A percentile compares a stretch with the other conserved stretches of the same genome.
Evolutionary conservation across 2,888 invertebrate genomes (phyloP).

Genomic region (Amiota communis): DNA sequence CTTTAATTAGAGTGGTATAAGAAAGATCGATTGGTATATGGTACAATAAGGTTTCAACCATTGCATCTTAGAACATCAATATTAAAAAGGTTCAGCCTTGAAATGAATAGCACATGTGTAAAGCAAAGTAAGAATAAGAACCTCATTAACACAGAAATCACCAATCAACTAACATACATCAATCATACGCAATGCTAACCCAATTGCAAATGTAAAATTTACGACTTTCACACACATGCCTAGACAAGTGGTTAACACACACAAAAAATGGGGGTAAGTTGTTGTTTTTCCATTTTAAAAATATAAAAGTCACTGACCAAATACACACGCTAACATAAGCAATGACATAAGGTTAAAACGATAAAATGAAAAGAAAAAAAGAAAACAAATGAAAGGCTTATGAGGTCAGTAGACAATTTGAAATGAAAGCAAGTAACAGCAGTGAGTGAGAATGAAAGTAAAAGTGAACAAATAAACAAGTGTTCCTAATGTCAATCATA

Average conservation of each 20-base stretch:
- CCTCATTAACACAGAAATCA: constrained; percentile 23
- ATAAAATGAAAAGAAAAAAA: constrained; percentile 13
- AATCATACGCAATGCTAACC: constrained; percentile 22
- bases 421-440: not conserved
- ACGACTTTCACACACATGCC: not conserved
- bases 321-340: not conserved
- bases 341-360: constrained; percentile 27
- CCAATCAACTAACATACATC: constrained; percentile 16
- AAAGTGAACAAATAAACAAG: constrained; percentile 49
- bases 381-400: constrained; percentile 30
- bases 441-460: constrained; percentile 44
- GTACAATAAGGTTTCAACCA: no score
- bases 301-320: constrained; percentile 14
- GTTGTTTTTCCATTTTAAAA: constrained; percentile 53
- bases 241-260: not conserved
- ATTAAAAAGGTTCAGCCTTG: not conserved
- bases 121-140: constrained; percentile 6
- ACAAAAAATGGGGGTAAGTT: constrained; percentile 24
- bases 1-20: no score
- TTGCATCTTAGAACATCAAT: not conserved
- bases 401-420: not conserved
- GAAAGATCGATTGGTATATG: no score
- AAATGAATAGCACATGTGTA: not conserved
- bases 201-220: not conserved
- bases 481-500: constrained; percentile 62